A percentile compares a stretch with the other conserved stretches of the same genome.
Evolutionary conservation across 2,888 invertebrate genomes (phyloP).

Genomic region (Ormyrus nitidulus): DNA sequence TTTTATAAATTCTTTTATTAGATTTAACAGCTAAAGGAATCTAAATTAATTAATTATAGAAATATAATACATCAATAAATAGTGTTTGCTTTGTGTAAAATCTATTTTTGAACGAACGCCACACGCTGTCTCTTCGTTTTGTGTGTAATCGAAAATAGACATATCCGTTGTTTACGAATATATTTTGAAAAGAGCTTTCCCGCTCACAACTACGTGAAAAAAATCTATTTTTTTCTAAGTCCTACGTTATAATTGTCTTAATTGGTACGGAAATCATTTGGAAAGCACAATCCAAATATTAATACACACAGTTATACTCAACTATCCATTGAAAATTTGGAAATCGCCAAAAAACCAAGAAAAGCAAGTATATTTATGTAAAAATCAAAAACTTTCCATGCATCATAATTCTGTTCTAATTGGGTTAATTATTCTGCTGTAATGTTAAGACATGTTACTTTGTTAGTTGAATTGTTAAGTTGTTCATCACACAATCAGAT

Average conservation of each 20-base stretch:
- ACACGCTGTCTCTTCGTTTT: slow-evolving; percentile 38
- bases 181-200: slow-evolving; percentile 30
- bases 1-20: no score
- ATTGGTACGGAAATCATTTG: no score
- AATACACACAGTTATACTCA: neutral
- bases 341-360: slow-evolving; percentile 17
- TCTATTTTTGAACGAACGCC: slow-evolving; percentile 47
- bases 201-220: neutral
- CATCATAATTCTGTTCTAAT: slow-evolving; percentile 30
- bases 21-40: no score
- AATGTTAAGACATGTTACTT: slow-evolving; percentile 1
- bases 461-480: slow-evolving; percentile 5
- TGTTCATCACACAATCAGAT: neutral
- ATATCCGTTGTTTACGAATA: slow-evolving; percentile 32
- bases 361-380: slow-evolving; percentile 12
- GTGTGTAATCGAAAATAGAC: slow-evolving; percentile 48
- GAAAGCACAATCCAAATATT: neutral
- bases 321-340: slow-evolving; percentile 6
- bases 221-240: slow-evolving; percentile 7
- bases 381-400: slow-evolving; percentile 43
- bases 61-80: slow-evolving; percentile 1
- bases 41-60: slow-evolving; percentile 3
- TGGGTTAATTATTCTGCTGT: slow-evolving; percentile 23
- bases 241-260: neutral
- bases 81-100: slow-evolving; percentile 51